Conservation (phyloP, 2,113 vertebrate genomes). For the Ictalurus punctatus region DNA sequence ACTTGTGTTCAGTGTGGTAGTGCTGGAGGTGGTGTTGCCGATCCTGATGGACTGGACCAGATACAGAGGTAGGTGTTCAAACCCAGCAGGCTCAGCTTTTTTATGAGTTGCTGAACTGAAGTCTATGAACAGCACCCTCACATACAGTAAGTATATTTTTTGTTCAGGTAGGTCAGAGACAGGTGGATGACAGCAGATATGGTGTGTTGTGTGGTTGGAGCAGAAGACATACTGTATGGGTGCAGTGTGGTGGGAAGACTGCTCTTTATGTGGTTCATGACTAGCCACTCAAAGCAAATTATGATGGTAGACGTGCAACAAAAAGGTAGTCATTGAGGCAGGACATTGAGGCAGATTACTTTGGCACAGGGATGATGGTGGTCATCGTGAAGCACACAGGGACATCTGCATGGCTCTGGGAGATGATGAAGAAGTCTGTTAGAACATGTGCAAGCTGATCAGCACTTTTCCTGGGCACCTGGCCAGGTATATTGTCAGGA, state of each 20-base stretch:
- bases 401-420: too few species aligned
- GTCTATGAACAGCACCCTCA: neutral
- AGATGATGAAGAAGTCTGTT: too few species aligned
- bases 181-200: neutral
- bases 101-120: too few species aligned
- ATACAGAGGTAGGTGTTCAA: neutral
- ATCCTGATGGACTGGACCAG: too few species aligned
- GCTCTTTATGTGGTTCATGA: neutral
- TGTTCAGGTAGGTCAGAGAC: neutral
- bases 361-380: neutral
- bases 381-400: neutral
- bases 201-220: neutral
- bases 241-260: neutral
- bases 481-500: neutral
- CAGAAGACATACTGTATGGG: neutral
- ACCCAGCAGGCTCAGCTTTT: neutral
- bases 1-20: too few species aligned
- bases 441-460: neutral
- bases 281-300: neutral
- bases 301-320: neutral
- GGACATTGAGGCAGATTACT: too few species aligned
- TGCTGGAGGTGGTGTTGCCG: too few species aligned
- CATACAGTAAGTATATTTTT: neutral
- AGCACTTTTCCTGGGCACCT: neutral
- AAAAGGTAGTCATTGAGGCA: too few species aligned